Conservation (phyloP, 2,113 vertebrate genomes). For the Calypte anna region DNA sequence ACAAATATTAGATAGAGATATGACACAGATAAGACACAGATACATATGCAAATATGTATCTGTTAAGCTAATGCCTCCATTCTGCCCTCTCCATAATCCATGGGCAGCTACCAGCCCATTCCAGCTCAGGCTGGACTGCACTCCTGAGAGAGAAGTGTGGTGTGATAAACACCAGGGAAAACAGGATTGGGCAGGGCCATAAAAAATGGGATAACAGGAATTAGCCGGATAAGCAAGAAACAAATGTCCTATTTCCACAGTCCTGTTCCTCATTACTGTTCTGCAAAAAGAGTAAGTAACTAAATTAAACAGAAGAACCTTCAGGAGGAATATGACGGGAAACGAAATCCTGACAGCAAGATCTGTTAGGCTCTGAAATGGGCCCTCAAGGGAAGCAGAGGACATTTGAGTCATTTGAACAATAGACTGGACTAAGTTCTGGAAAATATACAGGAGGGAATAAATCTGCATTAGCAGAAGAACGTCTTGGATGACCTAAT, state of each 20-base stretch:
- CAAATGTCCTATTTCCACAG: background rate
- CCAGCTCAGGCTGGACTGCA: background rate
- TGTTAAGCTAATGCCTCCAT: background rate
- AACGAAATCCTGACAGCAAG: background rate
- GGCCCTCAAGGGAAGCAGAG: slow-evolving; percentile 15
- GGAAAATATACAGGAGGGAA: slow-evolving; percentile 49
- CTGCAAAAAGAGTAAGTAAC: slow-evolving; percentile 19
- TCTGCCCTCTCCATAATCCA: background rate
- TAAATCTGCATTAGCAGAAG: slow-evolving; percentile 35
- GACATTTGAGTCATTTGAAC: slow-evolving; percentile 39
- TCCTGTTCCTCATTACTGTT: slow-evolving; percentile 40
- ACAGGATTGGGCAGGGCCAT: background rate
- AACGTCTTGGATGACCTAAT: background rate
- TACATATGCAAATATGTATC: background rate
- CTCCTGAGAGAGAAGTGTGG: background rate
- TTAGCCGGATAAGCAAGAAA: background rate
- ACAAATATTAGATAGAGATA: background rate
- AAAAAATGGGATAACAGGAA: background rate
- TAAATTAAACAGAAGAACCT: slow-evolving; percentile 48
- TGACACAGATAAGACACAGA: no score
- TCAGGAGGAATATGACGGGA: slow-evolving; percentile 27
- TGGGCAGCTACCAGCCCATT: background rate
- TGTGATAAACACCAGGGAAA: background rate
- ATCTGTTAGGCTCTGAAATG: background rate
- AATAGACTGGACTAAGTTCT: slow-evolving; percentile 28